Evolutionary conservation across 1,140 invertebrate species (phyloP).

Genomic region (Drosophila guanche): DNA sequence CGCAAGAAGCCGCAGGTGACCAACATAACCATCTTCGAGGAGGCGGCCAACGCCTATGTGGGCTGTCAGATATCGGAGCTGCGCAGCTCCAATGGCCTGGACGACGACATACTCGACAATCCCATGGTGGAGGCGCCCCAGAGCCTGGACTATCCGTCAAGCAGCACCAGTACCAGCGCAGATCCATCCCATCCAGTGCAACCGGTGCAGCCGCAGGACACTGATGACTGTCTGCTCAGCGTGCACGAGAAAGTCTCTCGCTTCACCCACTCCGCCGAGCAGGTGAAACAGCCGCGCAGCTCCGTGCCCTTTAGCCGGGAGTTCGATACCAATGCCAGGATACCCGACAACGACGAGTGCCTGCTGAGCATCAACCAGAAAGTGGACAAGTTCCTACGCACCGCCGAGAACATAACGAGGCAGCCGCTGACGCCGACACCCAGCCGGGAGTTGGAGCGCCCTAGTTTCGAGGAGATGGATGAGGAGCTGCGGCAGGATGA

Average conservation of each 20-base stretch:
- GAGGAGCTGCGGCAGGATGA: conserved; percentile 85
- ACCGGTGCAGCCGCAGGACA: conserved; percentile 10
- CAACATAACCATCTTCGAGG: conserved; percentile 82
- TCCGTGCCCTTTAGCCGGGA: conserved; percentile 70
- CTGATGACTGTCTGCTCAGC: conserved; percentile 85
- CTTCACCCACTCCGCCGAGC: conserved; percentile 84
- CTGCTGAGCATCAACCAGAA: conserved; percentile 87
- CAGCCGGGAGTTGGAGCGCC: conserved; percentile 83
- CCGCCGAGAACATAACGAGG: conserved; percentile 85
- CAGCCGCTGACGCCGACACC: conserved; percentile 77
- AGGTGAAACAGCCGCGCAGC: conserved; percentile 75
- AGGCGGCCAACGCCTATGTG: conserved; percentile 74
- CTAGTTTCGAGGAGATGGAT: conserved; percentile 84
- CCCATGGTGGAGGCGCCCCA: conserved; percentile 72
- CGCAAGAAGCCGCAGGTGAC: conserved; percentile 81
- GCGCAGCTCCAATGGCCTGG: conserved; percentile 58
- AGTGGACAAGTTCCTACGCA: conserved; percentile 87
- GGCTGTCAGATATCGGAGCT: conserved; percentile 80
- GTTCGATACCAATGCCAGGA: conserved; percentile 77
- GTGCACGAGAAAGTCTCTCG: conserved; percentile 87
- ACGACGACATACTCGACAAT: conserved; percentile 67
- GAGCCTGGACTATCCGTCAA: conserved; percentile 63
- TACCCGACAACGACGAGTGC: conserved; percentile 86
- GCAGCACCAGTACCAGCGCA: conserved; percentile 2
- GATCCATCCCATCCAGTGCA: too few relatives aligned